Evolutionary conservation across 30 jellyfish, hydroid and myxozoan species (phyloP).

Genomic region (Cassiopea andromeda): DNA sequence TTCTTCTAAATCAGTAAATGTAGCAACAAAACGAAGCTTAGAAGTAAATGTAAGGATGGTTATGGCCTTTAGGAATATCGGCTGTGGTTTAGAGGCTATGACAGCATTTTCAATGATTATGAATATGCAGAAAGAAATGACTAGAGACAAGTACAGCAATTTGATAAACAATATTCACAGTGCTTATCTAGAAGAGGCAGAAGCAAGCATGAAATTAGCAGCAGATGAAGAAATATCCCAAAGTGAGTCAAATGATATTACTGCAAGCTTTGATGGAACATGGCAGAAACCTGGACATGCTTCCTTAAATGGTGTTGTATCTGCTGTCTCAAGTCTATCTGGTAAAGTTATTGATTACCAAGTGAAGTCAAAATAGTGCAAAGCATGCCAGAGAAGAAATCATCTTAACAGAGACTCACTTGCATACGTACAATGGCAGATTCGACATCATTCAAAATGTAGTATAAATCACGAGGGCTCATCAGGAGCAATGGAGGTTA

Average conservation of each 20-base stretch:
- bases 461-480: neutral
- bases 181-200: conserved; percentile 18
- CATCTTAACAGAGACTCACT: neutral
- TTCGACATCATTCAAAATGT: neutral
- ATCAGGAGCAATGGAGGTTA: conserved; percentile 13
- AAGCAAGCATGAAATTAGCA: conserved; percentile 27
- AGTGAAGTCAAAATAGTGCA: conserved; percentile 16
- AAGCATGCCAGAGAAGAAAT: conserved; percentile 9
- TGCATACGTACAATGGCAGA: neutral
- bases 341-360: conserved; percentile 27
- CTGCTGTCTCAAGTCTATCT: neutral
- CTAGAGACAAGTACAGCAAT: neutral
- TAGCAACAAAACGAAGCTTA: neutral
- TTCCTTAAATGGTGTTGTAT: conserved; percentile 38
- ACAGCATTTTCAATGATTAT: neutral
- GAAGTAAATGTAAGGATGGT: conserved; percentile 8
- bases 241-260: neutral
- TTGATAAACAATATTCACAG: conserved; percentile 2
- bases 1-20: conserved; percentile 1
- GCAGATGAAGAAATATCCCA: conserved; percentile 5
- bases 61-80: neutral
- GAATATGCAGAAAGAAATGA: conserved; percentile 9
- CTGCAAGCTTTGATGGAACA: conserved; percentile 59
- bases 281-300: conserved; percentile 59
- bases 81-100: conserved; percentile 17